Base-by-base conservation (phyloP, 2,113 vertebrate species). In the Pelobates fuscus region DNA sequence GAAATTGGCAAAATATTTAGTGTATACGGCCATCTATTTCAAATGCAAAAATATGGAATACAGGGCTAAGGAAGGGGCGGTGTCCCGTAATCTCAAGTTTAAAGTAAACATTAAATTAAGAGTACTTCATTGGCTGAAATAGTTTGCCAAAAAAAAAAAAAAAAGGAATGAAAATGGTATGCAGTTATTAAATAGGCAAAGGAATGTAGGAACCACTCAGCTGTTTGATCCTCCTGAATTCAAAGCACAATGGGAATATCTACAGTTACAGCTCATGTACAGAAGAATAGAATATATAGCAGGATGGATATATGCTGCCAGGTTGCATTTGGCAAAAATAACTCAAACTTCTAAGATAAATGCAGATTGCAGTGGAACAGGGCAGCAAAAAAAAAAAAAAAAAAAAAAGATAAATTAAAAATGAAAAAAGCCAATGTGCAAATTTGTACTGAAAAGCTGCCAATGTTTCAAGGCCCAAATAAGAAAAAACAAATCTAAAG, bases 291-390 rank as follows among this genome's bases (percentile, higher is more conserved):
- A 0, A 25, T 8, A 30, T 8, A n/a, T 11, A 18, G 52, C 52
- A 55, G 37, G 2, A 25, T 8, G 26, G 8, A n/a, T 11, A 18
- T 10, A 26, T 30, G 32, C 67, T 23, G 73, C 73, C 65, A 68
- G 64, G 57, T 43, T 46, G 52, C 63, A 61, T 77, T 77, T 77
- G 73, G 73, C 73, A 77, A 77, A n/a, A 75, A 77, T 61, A 77
- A 77, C 73, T 77, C 73, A 74, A 55, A 26, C 44, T 52, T 26
- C 18, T 41, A 75, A 77, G 43, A n/a, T n/a, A n/a, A n/a, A n/a
- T 61, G 43, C 66, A 49, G 21, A 30, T 27, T 52, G 14, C 18
- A 44, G 52, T 37, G 30, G 27, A 37, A 14, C 11, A 2, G 58
- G 58, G 25, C 4, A 10, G n/a, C n/a, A n/a, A n/a, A n/a, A n/a